Percentiles rank a stretch among this genome's conserved stretches.
phyloP scores from a whole-genome alignment of 2,797 vertebrate genomes.

The Vultur gryphus region DNA sequence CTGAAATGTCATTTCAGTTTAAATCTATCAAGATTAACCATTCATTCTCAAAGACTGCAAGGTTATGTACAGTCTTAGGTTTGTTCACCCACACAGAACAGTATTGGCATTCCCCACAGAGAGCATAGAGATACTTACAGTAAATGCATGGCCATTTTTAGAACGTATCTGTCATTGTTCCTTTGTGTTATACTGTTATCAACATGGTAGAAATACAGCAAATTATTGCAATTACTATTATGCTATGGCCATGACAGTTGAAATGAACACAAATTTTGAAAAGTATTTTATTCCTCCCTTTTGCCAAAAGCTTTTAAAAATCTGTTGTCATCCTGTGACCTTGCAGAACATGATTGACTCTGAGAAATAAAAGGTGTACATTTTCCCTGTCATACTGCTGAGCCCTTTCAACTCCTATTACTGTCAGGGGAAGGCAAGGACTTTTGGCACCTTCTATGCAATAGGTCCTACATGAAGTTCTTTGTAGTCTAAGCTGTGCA shows the following conservation, averaged over 20 bases:
- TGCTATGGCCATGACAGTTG: background rate
- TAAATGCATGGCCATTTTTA: background rate
- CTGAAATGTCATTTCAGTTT: background rate
- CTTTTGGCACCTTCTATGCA: background rate
- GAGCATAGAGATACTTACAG: background rate
- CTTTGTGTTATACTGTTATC: background rate
- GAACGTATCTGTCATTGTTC: background rate
- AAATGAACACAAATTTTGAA: conserved; percentile 15
- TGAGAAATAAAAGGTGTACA: background rate
- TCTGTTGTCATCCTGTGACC: background rate
- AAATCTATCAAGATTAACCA: background rate
- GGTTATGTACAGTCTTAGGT: background rate
- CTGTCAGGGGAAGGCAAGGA: background rate
- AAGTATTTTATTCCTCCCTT: background rate
- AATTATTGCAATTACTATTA: background rate
- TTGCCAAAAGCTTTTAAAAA: background rate
- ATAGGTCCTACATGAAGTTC: background rate
- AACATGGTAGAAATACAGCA: background rate
- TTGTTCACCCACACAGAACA: background rate
- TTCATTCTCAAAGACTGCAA: background rate
- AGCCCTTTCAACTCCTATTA: background rate
- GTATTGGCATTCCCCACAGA: background rate
- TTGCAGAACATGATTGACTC: background rate
- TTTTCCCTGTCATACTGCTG: background rate
- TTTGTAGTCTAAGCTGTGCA: background rate